Conservation (phyloP, 2,797 vertebrate genomes). For the Enteromius treurensis region DNA sequence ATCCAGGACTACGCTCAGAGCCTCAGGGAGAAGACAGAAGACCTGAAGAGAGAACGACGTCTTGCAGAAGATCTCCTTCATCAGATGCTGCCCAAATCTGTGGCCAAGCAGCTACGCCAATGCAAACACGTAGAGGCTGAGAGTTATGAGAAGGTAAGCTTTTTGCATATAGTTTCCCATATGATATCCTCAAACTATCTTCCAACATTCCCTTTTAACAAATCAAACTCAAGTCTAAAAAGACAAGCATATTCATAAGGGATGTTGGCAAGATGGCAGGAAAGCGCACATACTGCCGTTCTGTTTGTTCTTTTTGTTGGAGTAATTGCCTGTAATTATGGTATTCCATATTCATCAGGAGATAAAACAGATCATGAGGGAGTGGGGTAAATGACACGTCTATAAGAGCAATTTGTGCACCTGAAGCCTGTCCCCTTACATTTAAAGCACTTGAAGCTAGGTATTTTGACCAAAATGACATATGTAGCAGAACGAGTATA, state of each 20-base stretch:
- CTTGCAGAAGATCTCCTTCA: slow-evolving; percentile 88
- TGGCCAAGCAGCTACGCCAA: slow-evolving; percentile 86
- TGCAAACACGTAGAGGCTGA: slow-evolving; percentile 85
- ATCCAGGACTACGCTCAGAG: slow-evolving; percentile 82
- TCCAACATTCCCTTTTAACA: slow-evolving; percentile 22
- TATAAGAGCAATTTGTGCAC: slow-evolving; percentile 71
- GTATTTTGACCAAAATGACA: neutral
- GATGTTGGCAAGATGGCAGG: slow-evolving; percentile 64
- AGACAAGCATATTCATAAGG: slow-evolving; percentile 51
- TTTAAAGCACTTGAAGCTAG: slow-evolving; percentile 11
- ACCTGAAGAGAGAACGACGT: slow-evolving; percentile 79
- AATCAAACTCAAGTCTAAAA: slow-evolving; percentile 43
- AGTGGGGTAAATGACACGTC: slow-evolving; percentile 68
- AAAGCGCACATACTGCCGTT: slow-evolving; percentile 67
- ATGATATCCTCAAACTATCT: neutral
- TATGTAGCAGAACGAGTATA: neutral
- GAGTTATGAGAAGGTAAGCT: slow-evolving; percentile 87
- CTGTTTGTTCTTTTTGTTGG: slow-evolving; percentile 81
- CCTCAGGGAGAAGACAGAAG: slow-evolving; percentile 81
- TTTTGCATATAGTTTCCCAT: neutral
- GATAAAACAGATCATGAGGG: slow-evolving; percentile 79
- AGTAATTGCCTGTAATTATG: slow-evolving; percentile 84
- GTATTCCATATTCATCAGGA: slow-evolving; percentile 81
- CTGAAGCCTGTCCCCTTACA: slow-evolving; percentile 61
- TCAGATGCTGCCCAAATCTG: slow-evolving; percentile 91